Evolutionary conservation across 2,888 invertebrate species (phyloP).

Genomic region (Agrilus cyanescens): DNA sequence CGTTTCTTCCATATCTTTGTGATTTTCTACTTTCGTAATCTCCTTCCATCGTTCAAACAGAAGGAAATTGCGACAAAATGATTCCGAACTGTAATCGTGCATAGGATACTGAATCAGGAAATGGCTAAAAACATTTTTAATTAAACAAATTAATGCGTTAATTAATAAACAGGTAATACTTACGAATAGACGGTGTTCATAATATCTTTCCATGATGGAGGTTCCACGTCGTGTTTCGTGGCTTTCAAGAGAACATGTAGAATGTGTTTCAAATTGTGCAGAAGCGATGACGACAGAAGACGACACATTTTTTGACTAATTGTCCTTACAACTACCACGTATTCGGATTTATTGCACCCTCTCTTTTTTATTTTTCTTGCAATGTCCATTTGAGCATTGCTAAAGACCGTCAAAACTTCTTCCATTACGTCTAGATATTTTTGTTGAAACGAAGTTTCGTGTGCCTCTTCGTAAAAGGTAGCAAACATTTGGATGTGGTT

Average conservation of each 20-base stretch:
- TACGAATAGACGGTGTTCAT: conserved; percentile 22
- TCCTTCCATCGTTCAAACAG: conserved; percentile 24
- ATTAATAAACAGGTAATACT: conserved; percentile 9
- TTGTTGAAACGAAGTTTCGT: conserved; percentile 11
- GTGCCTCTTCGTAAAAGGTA: conserved; percentile 16
- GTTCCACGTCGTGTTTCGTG: conserved; percentile 3
- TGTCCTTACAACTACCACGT: conserved; percentile 11
- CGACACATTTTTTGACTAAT: conserved; percentile 15
- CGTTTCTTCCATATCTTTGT: conserved; percentile 17
- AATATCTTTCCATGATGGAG: conserved; percentile 15
- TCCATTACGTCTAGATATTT: conserved; percentile 23
- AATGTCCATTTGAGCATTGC: conserved; percentile 19
- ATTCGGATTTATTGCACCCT: conserved; percentile 10
- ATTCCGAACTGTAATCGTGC: conserved; percentile 18
- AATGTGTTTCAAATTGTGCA: conserved; percentile 18
- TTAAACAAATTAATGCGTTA: conserved; percentile 1
- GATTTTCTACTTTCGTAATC: conserved; percentile 9
- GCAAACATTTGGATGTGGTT: conserved; percentile 21
- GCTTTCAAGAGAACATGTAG: conserved; percentile 23
- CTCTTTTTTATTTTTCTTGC: conserved; percentile 15
- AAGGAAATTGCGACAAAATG: conserved; percentile 23
- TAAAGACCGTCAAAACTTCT: conserved; percentile 20
- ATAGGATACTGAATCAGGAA: conserved; percentile 17
- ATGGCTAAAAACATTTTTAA: conserved; percentile 15
- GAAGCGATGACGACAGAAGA: conserved; percentile 17